A percentile compares a stretch with the other conserved stretches of the same genome.
These are phyloP conservation scores for Astyanax mexicanus DNA, from an alignment of 2,797 vertebrate species.

Conservation along the genomic window DNA sequence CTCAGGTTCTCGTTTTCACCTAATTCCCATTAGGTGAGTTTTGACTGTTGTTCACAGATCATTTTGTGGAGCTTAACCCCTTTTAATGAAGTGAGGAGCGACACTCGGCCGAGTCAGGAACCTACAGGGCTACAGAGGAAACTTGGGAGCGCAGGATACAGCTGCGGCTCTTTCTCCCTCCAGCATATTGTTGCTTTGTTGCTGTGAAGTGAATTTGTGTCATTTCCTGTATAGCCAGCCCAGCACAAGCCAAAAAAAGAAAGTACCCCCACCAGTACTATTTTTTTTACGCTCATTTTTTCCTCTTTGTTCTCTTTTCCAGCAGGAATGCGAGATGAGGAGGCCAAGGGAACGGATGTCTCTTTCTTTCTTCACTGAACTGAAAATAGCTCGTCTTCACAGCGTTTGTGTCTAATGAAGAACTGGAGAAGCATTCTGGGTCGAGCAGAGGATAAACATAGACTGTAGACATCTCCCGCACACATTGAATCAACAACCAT, in stretches of 20 bases:
- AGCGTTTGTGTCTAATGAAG: constrained; percentile 18
- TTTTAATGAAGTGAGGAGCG: constrained; percentile 62
- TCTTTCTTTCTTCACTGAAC: constrained; percentile 55
- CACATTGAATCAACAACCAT: constrained; percentile 46
- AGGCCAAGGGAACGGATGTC: constrained; percentile 54
- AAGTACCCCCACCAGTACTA: constrained; percentile 54
- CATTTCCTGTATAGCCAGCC: constrained; percentile 78
- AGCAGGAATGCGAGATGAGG: constrained; percentile 73
- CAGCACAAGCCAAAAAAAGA: constrained; percentile 60
- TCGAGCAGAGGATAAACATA: not conserved
- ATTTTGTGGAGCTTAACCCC: constrained; percentile 70
- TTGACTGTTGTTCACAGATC: constrained; percentile 63
- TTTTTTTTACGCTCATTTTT: constrained; percentile 34
- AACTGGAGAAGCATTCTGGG: constrained; percentile 16
- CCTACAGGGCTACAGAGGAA: constrained; percentile 79
- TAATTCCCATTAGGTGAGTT: constrained; percentile 57
- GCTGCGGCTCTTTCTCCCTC: constrained; percentile 70
- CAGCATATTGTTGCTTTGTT: constrained; percentile 74
- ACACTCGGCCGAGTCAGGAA: constrained; percentile 70
- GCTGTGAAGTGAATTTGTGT: constrained; percentile 75
- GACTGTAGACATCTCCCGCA: not conserved
- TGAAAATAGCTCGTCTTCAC: constrained; percentile 27
- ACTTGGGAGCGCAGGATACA: constrained; percentile 78
- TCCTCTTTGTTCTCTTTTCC: constrained; percentile 63
- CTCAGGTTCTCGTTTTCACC: constrained; percentile 59